Percentiles rank a stretch among this genome's conserved stretches.
These are phyloP conservation scores for Plebejus melissa DNA, from an alignment of 2,888 invertebrate species.

Conservation along the genomic window DNA sequence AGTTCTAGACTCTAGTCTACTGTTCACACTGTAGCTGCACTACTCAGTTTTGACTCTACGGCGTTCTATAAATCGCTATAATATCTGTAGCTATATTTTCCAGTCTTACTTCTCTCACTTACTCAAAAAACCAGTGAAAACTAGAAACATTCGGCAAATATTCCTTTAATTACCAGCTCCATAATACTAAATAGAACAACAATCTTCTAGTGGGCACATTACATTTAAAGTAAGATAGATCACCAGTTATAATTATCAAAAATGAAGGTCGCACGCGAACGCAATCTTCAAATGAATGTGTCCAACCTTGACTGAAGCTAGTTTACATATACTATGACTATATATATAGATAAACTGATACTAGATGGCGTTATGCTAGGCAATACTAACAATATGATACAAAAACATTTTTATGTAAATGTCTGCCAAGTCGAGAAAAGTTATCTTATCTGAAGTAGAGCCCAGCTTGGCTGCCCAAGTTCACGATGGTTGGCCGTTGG, in stretches of 20 bases:
- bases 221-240: not conserved
- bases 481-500: too few species aligned
- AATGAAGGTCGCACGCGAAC: slow-evolving; percentile 12
- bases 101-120: too few species aligned
- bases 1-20: too few species aligned
- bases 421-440: not conserved
- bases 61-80: too few species aligned
- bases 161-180: not conserved
- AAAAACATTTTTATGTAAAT: not conserved
- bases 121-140: too few species aligned
- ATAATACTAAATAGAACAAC: not conserved
- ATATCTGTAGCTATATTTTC: too few species aligned
- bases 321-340: not conserved
- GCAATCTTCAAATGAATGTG: slow-evolving; percentile 11
- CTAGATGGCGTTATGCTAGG: not conserved
- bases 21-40: too few species aligned
- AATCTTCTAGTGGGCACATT: not conserved
- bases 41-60: too few species aligned
- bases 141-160: too few species aligned
- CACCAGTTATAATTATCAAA: slow-evolving; percentile 18
- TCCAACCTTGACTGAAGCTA: slow-evolving; percentile 11
- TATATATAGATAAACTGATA: not conserved
- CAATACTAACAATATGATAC: not conserved
- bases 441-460: too few species aligned
- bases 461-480: too few species aligned